Conservation (phyloP, 1,140 invertebrate genomes). For the Orussus abietinus region DNA sequence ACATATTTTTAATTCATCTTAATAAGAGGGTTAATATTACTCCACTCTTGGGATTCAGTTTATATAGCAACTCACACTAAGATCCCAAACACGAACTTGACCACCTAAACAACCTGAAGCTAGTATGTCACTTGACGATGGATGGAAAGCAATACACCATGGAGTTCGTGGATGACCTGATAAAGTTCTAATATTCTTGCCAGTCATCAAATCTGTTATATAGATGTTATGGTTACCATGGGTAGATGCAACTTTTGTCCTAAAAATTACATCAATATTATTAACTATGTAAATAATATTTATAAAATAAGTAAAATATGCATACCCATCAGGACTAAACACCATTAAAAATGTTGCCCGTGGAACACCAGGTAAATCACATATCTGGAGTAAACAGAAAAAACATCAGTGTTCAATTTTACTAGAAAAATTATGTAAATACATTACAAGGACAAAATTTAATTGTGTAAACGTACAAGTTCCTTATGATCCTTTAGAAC, state of each 20-base stretch:
- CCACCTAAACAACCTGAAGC: constrained; percentile 87
- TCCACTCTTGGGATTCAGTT: constrained; percentile 5
- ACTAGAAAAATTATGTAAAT: constrained; percentile 1
- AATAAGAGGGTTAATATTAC: constrained; percentile 11
- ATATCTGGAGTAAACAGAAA: constrained; percentile 61
- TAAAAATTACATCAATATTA: constrained; percentile 36
- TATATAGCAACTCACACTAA: constrained; percentile 63
- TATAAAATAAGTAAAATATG: constrained; percentile 17
- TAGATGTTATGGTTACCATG: constrained; percentile 92
- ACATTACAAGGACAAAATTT: constrained; percentile 10
- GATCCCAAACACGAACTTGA: constrained; percentile 88
- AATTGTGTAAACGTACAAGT: constrained; percentile 43
- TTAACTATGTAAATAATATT: constrained; percentile 6
- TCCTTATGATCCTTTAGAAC: constrained; percentile 53
- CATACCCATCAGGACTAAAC: constrained; percentile 80
- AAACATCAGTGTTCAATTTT: constrained; percentile 7
- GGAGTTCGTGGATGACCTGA: constrained; percentile 85
- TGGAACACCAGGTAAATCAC: constrained; percentile 69
- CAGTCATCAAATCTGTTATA: constrained; percentile 75
- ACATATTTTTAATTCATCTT: too few species aligned
- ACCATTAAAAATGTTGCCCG: constrained; percentile 80
- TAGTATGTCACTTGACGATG: constrained; percentile 76
- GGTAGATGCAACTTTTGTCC: constrained; percentile 80
- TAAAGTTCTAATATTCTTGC: constrained; percentile 74
- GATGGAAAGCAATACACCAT: constrained; percentile 89